Evolutionary conservation across 1,140 invertebrate genomes (phyloP), one percentile per base, ranked within the genome.

Genomic region (Nylanderia fulva): DNA sequence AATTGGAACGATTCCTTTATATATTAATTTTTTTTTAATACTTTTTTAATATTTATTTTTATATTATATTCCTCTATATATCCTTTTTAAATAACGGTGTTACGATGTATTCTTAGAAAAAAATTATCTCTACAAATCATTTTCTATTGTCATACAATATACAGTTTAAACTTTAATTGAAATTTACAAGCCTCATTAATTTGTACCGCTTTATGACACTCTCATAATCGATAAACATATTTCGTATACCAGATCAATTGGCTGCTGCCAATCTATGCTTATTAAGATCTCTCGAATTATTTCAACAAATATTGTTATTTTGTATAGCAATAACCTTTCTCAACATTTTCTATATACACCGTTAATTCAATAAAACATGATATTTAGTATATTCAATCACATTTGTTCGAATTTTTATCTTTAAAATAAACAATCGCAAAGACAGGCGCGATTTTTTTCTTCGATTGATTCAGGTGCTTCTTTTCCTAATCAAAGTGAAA

Each of bases 401-500:
- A 24, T 15, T 45, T 13, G 27, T n/a, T 64, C 2, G 6, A 4
- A 77, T 77, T 64, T 5, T 48, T 4, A 15, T n/a, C 8, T 64
- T 64, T 21, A 64, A 77, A 77, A n/a, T 48, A 27, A 5, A 27
- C 74, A 13, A 21, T 64, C n/a, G 2, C 36, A 61, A 33, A 42
- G 29, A 36, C 18, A 36, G 18, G 24, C 75, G 13, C 24, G 54
- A 39, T 8, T 21, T 36, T 63, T 39, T 66, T 29, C 29, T 48
- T 64, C 7, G 15, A 8, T 42, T 36, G 6, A 24, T 21, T 29
- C 21, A 13, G 54, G 68, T 33, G 24, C 24, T 79, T 52, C 33
- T 69, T 79, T 79, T 54, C 76, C 45, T 69, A 68, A 79, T 33
- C 21, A 11, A 79, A 79, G 63, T 27, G 33, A 18, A 39, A 29